Evolutionary conservation across 2,113 vertebrate genomes (phyloP), one percentile per base, ranked within the genome.

Genomic region (Phodopus roborovskii): DNA sequence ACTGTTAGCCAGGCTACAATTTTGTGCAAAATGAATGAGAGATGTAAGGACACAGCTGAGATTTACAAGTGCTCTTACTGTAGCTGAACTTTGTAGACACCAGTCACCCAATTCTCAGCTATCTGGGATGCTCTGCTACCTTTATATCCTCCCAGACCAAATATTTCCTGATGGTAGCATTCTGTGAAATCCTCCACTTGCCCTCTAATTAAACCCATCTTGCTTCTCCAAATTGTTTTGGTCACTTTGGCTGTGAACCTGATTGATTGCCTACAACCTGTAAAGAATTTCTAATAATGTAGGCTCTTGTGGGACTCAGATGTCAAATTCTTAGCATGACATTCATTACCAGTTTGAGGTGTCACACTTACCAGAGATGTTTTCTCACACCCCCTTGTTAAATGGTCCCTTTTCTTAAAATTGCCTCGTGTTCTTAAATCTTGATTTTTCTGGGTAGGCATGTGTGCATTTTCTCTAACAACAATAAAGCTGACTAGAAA

Each of bases 391-490:
- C 86, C 42, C 79, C 36, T 89, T 22, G 66, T 78, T 75, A 66
- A 71, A 36, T 83, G 70, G 75, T 56, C 82, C 5, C 77, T 96
- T 95, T 90, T 36, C 19, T 92, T 94, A 85, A 82, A 30, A 48
- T n/a, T 93, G 10, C 90, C 1, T 9, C 91, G 7, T 86, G 45
- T 77, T 89, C 10, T 17, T 68, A 83, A 60, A 19, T 45, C 53
- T 62, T 92, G 4, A n/a, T 17, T 95, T 90, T 90, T 92, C 48
- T 92, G 73, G 73, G 81, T n/a, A 88, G 33, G 4, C 71, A 12
- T 75, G 77, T 28, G 58, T 71, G 11, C n/a, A 36, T 87, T 92
- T 93, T 30, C 48, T 94, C 3, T 86, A 45, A 94, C 64, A 9
- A 3, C 3, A 33, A 24, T 12, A 68, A 42, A 19, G 16, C 36